Conservation (phyloP, 2,888 invertebrate genomes). For the Trichopria drosophilae region DNA sequence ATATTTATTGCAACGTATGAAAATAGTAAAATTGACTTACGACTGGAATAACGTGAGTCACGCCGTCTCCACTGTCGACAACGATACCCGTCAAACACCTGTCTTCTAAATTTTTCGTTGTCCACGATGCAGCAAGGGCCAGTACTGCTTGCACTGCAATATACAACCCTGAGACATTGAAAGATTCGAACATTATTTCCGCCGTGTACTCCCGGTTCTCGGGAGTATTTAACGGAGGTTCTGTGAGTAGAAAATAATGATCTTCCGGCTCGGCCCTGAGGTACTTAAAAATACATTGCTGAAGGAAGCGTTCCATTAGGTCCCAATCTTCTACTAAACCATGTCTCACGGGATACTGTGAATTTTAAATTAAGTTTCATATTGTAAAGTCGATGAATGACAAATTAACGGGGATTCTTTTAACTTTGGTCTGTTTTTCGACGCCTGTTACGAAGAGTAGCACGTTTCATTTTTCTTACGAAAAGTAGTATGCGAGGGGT, state of each 20-base stretch:
- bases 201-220: conserved; percentile 95
- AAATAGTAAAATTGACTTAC: conserved; percentile 60
- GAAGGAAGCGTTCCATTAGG: conserved; percentile 97
- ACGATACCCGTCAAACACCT: conserved; percentile 96
- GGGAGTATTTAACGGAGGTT: conserved; percentile 98
- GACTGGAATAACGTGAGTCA: conserved; percentile 99
- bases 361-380: too few relatives aligned
- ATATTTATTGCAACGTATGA: too few relatives aligned
- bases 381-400: too few relatives aligned
- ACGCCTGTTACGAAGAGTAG: too few relatives aligned
- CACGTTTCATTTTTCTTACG: too few relatives aligned
- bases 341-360: conserved; percentile 98
- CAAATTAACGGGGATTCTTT: too few relatives aligned
- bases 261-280: conserved; percentile 98
- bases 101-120: conserved; percentile 84
- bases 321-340: conserved; percentile 99
- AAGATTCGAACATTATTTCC: conserved; percentile 99
- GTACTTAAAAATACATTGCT: conserved; percentile 99
- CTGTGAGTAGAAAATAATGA: conserved; percentile 96
- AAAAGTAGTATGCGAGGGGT: too few relatives aligned
- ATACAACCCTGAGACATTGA: conserved; percentile 98
- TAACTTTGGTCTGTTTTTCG: too few relatives aligned
- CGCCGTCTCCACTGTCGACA: conserved; percentile 99
- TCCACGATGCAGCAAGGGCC: conserved; percentile 98
- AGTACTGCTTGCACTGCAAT: conserved; percentile 99